Percentiles rank a stretch among this genome's conserved stretches.
Evolutionary conservation across 2,797 vertebrate species (phyloP).

Genomic region (Phalloptychus januarius): DNA sequence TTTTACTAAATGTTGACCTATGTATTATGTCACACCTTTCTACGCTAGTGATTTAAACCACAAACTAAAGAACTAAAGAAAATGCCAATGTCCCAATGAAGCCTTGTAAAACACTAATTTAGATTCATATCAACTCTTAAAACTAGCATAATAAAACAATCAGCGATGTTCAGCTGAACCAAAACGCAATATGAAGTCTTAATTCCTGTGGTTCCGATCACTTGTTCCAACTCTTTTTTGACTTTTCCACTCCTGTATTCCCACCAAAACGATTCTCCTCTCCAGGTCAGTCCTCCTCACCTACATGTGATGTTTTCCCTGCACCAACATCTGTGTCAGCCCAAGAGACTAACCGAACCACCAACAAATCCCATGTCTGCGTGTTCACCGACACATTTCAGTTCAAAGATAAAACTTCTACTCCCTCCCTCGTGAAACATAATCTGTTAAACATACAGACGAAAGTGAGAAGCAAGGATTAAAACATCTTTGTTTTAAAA

Average conservation of each 20-base stretch:
- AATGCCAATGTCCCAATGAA: background rate
- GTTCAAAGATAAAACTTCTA: background rate
- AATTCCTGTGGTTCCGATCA: background rate
- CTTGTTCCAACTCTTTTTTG: background rate
- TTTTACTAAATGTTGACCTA: background rate
- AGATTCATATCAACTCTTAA: background rate
- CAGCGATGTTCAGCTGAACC: background rate
- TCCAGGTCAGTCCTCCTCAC: conserved; percentile 45
- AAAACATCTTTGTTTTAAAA: background rate
- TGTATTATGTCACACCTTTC: background rate
- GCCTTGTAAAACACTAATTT: background rate
- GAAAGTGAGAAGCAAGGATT: background rate
- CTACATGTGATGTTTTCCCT: conserved; percentile 59
- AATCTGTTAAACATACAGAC: background rate
- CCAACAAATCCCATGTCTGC: conserved; percentile 6
- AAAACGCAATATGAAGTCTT: background rate
- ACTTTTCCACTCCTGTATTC: conserved; percentile 22
- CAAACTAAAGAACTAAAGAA: background rate
- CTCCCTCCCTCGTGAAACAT: background rate
- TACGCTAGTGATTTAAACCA: background rate
- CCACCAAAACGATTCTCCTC: conserved; percentile 23
- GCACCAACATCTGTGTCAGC: conserved; percentile 55
- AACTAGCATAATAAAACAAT: background rate
- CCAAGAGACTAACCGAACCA: conserved; percentile 11
- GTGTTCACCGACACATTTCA: background rate